Evolutionary conservation across 2,888 invertebrate genomes (phyloP).

Genomic region (Diabrotica balteata): DNA sequence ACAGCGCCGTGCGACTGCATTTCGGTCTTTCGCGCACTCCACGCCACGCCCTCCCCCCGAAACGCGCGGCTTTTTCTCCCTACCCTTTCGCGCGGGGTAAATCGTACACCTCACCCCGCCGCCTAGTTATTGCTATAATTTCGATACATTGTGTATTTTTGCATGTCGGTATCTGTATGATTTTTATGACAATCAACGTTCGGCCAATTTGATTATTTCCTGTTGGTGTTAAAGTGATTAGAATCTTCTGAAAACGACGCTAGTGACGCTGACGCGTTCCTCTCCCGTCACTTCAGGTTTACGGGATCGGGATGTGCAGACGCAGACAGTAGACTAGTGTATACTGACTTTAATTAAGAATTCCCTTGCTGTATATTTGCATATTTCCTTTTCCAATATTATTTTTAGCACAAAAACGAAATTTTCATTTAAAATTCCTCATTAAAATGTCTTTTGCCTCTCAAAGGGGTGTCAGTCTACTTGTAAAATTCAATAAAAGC

Average conservation of each 20-base stretch:
- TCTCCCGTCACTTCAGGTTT: not conserved
- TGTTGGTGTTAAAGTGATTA: not conserved
- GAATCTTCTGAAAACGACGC: not conserved
- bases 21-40: conserved; percentile 58
- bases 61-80: conserved; percentile 32
- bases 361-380: too few species aligned
- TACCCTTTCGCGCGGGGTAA: conserved; percentile 14
- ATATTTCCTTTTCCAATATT: too few species aligned
- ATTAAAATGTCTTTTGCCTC: too few species aligned
- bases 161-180: conserved; percentile 12
- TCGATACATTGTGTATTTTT: conserved; percentile 21
- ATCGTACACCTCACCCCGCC: conserved; percentile 14
- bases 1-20: conserved; percentile 59
- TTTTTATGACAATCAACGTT: conserved; percentile 12
- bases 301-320: not conserved
- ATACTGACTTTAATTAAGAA: too few species aligned
- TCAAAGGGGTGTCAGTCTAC: too few species aligned
- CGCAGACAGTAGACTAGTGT: not conserved
- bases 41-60: conserved; percentile 59
- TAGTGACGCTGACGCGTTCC: not conserved
- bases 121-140: conserved; percentile 3
- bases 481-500: too few species aligned
- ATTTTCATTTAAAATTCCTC: too few species aligned
- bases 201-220: conserved; percentile 11
- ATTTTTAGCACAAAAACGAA: too few species aligned